Conservation (phyloP, 2,797 vertebrate species). For the Parotocinclus haroldoi region DNA sequence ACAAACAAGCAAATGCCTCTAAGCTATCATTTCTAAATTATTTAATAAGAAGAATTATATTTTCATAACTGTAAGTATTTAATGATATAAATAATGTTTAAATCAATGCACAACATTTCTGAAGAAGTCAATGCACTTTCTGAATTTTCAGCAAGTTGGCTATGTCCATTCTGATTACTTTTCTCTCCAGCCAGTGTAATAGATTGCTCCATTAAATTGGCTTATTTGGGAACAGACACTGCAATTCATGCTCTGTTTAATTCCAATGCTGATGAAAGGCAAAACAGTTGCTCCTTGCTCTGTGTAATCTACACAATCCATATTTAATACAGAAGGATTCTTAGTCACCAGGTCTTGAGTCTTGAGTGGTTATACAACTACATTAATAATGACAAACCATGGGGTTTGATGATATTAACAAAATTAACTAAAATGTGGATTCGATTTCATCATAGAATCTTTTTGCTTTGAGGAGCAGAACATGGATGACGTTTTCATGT, state of each 20-base stretch:
- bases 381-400: too few relatives aligned
- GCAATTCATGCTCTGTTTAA: slow-evolving; percentile 10
- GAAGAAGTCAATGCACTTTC: slow-evolving; percentile 16
- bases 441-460: too few relatives aligned
- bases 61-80: slow-evolving; percentile 35
- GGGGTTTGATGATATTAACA: too few relatives aligned
- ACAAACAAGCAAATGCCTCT: slow-evolving; percentile 15
- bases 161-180: slow-evolving; percentile 26
- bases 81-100: slow-evolving; percentile 35
- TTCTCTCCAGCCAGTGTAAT: slow-evolving; percentile 36
- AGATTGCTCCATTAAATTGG: slow-evolving; percentile 34
- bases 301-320: slow-evolving; percentile 5
- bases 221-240: slow-evolving; percentile 13
- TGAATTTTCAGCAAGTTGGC: slow-evolving; percentile 25
- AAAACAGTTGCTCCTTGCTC: background rate
- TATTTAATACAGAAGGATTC: background rate
- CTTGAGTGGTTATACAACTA: background rate
- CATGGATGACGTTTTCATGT: too few relatives aligned
- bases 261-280: slow-evolving; percentile 7
- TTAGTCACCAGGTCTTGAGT: background rate
- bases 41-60: slow-evolving; percentile 37
- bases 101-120: slow-evolving; percentile 34
- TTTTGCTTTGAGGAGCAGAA: too few relatives aligned
- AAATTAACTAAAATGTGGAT: too few relatives aligned
- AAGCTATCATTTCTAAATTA: slow-evolving; percentile 23